Base-by-base conservation (phyloP, 2,888 invertebrate species). In the Eledona agricola region DNA sequence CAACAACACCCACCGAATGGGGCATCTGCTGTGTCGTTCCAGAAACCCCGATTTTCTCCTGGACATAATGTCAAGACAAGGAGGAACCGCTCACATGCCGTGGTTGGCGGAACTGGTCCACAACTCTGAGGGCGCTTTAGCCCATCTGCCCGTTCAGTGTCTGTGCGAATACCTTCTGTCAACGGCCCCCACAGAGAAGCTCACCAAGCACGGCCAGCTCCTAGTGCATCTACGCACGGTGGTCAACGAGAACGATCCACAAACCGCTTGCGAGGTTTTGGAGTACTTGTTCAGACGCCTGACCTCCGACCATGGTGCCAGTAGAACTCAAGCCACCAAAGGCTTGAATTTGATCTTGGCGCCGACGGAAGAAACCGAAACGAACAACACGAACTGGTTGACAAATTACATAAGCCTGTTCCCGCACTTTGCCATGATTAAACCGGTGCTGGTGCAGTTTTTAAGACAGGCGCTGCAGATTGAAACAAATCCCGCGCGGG, bases 81-180 rank as follows among this genome's bases (percentile, higher is more conserved):
- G 92, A 59, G 88, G 94, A 4, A 87, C 92, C 0, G 90, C 94
- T 61, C 93, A 96, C 23, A 95, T 96, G 94, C 96, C 96, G 2
- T 97, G 97, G 97, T 79, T 97, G 55, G 94, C 95, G 4, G 94
- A 96, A 73, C 80, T 97, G 53, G 92, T 97, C 6, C 89, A 95
- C 65, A 93, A 90, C 64, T 93, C 92, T 60, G 95, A 95, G 70
- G 90, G 92, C 1, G 90, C 92, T 9, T 77, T 79, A 58, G 89
- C 91, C 69, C 91, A 95, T 63, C 79, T 98, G 10, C 97, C 97
- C 0, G 95, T 97, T n/a, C 96, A 96, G 71, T 97, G 96, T 72
- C 82, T 98, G 34, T 97, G 97, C 79, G 97, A 97, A 79, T 96
- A 96, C 78, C 81, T 97, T 34, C 82, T 96, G 1, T 82, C 84